These are phyloP conservation scores for Apamea sordens DNA, from an alignment of 2,888 invertebrate species.

Conservation along the genomic window DNA sequence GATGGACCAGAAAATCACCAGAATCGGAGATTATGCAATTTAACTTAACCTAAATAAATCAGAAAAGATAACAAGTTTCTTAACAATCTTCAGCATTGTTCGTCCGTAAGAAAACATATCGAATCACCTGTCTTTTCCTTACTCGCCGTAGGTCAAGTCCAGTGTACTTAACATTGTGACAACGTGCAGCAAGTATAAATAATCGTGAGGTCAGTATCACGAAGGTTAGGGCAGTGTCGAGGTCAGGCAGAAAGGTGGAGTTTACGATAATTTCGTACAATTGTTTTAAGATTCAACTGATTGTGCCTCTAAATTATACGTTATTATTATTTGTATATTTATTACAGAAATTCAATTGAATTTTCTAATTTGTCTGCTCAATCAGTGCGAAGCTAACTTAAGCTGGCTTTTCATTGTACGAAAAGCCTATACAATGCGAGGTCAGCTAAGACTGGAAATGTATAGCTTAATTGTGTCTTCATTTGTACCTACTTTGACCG, in stretches of 20 bases:
- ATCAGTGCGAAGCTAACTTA: background rate
- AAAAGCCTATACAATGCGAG: background rate
- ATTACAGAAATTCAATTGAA: background rate
- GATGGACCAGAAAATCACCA: too few species aligned
- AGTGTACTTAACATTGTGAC: slow-evolving; percentile 30
- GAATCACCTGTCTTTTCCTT: slow-evolving; percentile 19
- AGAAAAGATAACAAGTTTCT: background rate
- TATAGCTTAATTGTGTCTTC: background rate
- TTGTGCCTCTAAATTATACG: background rate
- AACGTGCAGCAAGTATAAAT: slow-evolving; percentile 14
- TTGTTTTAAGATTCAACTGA: background rate
- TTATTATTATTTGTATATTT: too few species aligned
- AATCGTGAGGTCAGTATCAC: slow-evolving; percentile 36
- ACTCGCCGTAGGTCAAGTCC: slow-evolving; percentile 47
- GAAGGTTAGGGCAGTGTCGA: slow-evolving; percentile 46
- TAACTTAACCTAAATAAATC: slow-evolving; percentile 1
- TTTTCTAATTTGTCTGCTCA: too few species aligned
- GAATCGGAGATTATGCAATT: background rate
- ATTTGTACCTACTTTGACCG: background rate
- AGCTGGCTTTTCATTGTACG: background rate
- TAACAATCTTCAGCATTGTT: background rate
- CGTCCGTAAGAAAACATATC: background rate
- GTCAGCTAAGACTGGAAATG: background rate
- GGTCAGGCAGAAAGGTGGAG: slow-evolving; percentile 27
- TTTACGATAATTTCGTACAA: background rate